These are phyloP conservation scores for Caenorhabditis becei DNA, from an alignment of 2,888 invertebrate genomes.

Conservation along the genomic window DNA sequence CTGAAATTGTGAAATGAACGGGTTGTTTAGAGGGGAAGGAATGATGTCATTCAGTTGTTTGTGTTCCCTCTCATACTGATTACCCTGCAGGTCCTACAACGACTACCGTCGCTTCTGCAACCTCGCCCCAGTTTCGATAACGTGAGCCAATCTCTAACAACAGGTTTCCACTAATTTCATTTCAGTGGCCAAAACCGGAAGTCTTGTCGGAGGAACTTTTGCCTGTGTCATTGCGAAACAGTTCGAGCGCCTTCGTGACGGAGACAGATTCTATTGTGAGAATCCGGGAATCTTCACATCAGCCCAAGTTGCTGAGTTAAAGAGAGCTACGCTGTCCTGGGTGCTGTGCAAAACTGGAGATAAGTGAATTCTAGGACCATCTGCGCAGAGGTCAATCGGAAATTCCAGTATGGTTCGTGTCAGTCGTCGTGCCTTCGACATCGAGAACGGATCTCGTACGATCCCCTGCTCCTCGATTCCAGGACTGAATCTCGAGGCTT, in stretches of 20 bases:
- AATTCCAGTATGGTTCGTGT: slow-evolving; percentile 66
- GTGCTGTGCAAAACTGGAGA: slow-evolving; percentile 71
- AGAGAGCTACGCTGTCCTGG: slow-evolving; percentile 64
- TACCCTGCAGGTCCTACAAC: slow-evolving; percentile 86
- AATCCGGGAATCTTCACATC: slow-evolving; percentile 74
- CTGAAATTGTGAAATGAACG: not conserved
- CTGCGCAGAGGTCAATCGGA: too few species aligned
- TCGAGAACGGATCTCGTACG: slow-evolving; percentile 68
- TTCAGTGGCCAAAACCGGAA: slow-evolving; percentile 80
- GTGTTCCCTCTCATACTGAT: not conserved
- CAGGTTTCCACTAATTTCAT: not conserved
- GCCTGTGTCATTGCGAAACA: slow-evolving; percentile 83
- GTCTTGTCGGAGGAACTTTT: slow-evolving; percentile 83
- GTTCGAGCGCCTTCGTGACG: slow-evolving; percentile 81
- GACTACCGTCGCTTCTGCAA: slow-evolving; percentile 92
- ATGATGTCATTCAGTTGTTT: too few species aligned
- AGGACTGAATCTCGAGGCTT: slow-evolving; percentile 72
- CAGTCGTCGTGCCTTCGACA: slow-evolving; percentile 61
- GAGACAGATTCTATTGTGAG: slow-evolving; percentile 75
- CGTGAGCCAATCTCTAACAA: slow-evolving; percentile 17
- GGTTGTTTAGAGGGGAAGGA: not conserved
- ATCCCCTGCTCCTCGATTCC: slow-evolving; percentile 75
- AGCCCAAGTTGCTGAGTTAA: slow-evolving; percentile 69
- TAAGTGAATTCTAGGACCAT: too few species aligned
- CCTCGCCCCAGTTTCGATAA: slow-evolving; percentile 85